Evolutionary conservation across 1,140 invertebrate genomes (phyloP).

Genomic region (Tetragonula clypearis): DNA sequence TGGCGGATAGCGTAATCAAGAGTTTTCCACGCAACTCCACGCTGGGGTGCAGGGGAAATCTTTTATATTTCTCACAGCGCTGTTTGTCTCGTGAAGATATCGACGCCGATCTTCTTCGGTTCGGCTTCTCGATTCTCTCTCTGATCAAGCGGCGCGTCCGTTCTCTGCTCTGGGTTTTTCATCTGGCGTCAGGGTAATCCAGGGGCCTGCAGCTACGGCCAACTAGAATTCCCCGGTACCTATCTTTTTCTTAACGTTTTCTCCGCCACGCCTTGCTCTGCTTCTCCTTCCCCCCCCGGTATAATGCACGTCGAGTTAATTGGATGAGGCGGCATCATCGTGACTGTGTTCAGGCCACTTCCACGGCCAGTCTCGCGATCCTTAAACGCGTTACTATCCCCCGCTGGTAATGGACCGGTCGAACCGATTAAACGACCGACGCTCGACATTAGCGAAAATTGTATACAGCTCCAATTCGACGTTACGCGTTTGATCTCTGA

Average conservation of each 20-base stretch:
- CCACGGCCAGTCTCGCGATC: constrained; percentile 35
- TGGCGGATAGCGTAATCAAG: not conserved
- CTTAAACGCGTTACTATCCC: constrained; percentile 48
- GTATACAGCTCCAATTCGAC: not conserved
- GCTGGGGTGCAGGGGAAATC: not conserved
- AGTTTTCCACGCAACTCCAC: not conserved
- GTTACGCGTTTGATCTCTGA: not conserved
- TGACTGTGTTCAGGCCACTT: constrained; percentile 63
- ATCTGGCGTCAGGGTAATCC: constrained; percentile 40
- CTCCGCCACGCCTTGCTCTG: constrained; percentile 38
- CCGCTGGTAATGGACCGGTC: not conserved
- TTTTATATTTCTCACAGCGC: not conserved
- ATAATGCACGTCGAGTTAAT: constrained; percentile 68
- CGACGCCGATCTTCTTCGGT: not conserved
- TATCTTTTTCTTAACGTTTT: constrained; percentile 58
- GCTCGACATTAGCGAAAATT: constrained; percentile 1
- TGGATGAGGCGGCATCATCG: constrained; percentile 59
- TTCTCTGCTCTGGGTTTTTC: constrained; percentile 36
- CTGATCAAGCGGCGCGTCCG: constrained; percentile 37
- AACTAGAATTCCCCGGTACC: constrained; percentile 38
- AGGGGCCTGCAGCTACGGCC: constrained; percentile 17
- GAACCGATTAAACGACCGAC: not conserved
- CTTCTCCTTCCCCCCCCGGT: constrained; percentile 44
- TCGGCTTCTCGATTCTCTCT: not conserved
- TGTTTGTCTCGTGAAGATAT: not conserved